phyloP scores from a whole-genome alignment of 2,797 vertebrate species.

The Sebastes goodei region DNA sequence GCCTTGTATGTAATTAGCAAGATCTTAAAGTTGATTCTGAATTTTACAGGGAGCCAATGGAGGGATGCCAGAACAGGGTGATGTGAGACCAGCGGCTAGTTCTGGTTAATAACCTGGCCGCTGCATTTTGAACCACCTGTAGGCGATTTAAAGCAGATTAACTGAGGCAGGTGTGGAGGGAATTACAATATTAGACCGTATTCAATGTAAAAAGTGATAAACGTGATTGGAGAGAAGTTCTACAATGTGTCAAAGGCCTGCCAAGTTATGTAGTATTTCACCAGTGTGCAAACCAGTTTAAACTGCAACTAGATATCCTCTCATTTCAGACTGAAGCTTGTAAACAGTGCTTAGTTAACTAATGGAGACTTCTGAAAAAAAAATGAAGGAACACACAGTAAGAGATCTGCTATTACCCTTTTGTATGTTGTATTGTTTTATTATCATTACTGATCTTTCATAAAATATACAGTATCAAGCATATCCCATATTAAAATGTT shows the following conservation, averaged over 20 bases:
- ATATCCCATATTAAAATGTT: neutral
- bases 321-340: neutral
- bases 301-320: neutral
- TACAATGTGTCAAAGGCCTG: neutral
- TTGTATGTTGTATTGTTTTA: slow-evolving; percentile 23
- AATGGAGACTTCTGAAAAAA: neutral
- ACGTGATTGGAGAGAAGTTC: neutral
- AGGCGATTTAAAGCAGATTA: too few species aligned
- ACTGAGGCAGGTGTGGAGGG: too few species aligned
- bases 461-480: neutral
- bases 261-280: neutral
- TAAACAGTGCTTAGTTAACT: neutral
- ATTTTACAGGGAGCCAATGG: too few species aligned
- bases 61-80: too few species aligned
- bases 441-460: neutral
- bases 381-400: neutral
- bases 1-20: too few species aligned
- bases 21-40: too few species aligned
- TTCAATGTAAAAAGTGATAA: neutral
- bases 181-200: too few species aligned
- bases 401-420: neutral
- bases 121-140: too few species aligned
- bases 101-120: too few species aligned
- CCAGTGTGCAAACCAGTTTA: neutral
- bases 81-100: too few species aligned